A percentile compares a stretch with the other conserved stretches of the same genome.
Evolutionary conservation across 2,113 vertebrate genomes (phyloP).

Genomic region (Chionis minor): DNA sequence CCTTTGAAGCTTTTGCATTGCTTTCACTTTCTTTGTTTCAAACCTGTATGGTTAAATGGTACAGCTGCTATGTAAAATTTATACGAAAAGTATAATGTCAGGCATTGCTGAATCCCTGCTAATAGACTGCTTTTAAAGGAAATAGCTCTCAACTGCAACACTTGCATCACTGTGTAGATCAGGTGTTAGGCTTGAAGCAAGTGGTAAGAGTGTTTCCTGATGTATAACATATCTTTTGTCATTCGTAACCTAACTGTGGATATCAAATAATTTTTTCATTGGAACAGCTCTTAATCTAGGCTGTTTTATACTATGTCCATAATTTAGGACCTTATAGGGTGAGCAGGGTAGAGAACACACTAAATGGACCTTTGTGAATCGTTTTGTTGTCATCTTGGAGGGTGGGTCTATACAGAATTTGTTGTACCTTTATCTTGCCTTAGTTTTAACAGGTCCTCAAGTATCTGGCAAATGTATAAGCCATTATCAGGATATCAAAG

Average conservation of each 20-base stretch:
- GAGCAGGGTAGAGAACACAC: neutral
- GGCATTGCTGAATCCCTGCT: accelerated
- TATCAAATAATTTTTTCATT: neutral
- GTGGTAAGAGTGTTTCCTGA: neutral
- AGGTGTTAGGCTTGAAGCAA: neutral
- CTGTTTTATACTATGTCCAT: neutral
- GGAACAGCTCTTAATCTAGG: neutral
- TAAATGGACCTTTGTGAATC: neutral
- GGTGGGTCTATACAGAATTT: neutral
- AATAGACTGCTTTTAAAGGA: neutral
- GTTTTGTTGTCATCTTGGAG: neutral
- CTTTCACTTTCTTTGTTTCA: neutral
- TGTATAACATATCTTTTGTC: accelerated
- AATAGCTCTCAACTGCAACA: neutral
- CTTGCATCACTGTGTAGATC: neutral
- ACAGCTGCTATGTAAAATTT: neutral
- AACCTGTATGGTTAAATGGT: neutral
- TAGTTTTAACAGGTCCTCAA: neutral
- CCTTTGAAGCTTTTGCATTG: neutral
- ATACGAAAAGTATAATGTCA: neutral
- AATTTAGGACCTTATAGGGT: neutral
- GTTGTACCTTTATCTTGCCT: neutral
- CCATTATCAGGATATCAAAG: neutral
- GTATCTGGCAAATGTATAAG: neutral
- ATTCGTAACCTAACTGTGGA: neutral